Conservation (phyloP, 2,797 vertebrate genomes). For the Synanceia verrucosa region DNA sequence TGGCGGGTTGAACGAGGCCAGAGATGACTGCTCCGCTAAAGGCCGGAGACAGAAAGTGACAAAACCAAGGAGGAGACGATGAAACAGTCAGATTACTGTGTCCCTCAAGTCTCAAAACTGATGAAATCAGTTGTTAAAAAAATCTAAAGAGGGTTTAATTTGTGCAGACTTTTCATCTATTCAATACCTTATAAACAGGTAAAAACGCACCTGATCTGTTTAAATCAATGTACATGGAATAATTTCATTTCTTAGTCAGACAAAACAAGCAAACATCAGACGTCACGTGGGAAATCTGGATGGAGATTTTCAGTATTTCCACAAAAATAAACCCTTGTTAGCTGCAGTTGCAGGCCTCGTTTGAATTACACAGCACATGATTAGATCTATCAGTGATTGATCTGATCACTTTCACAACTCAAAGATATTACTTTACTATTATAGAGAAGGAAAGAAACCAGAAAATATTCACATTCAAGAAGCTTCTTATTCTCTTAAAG, state of each 20-base stretch:
- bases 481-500: too few species aligned
- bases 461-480: too few species aligned
- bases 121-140: not conserved
- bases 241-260: not conserved
- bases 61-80: slow-evolving; percentile 16
- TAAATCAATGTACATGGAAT: not conserved
- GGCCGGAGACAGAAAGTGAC: slow-evolving; percentile 45
- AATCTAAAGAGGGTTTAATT: not conserved
- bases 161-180: not conserved
- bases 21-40: slow-evolving; percentile 10
- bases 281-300: too few species aligned
- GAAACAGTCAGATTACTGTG: not conserved
- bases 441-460: too few species aligned
- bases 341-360: too few species aligned
- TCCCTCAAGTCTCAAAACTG: not conserved
- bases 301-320: not conserved
- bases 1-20: slow-evolving; percentile 29
- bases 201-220: not conserved
- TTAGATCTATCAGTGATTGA: too few species aligned
- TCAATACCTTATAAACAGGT: not conserved
- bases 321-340: too few species aligned
- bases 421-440: too few species aligned
- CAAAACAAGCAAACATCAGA: not conserved
- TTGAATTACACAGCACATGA: too few species aligned
- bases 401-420: too few species aligned